Evolutionary conservation across 2,113 vertebrate species (phyloP).

Genomic region (Canis aureus): DNA sequence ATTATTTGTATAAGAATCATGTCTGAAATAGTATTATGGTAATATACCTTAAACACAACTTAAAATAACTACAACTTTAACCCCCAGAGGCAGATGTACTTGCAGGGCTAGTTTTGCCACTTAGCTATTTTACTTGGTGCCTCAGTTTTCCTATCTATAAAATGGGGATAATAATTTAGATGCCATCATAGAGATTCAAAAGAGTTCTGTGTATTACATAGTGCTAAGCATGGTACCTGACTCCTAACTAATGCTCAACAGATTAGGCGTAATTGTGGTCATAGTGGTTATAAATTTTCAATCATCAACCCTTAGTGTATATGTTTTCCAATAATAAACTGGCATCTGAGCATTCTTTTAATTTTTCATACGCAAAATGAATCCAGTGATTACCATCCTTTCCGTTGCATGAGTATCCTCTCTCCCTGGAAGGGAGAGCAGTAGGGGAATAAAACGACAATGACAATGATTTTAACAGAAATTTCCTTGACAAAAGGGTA

Average conservation of each 20-base stretch:
- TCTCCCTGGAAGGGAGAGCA: background rate
- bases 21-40: constrained; percentile 61
- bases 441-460: background rate
- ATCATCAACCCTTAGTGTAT: background rate
- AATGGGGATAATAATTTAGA: constrained; percentile 51
- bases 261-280: background rate
- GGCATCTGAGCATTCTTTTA: background rate
- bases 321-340: constrained; percentile 32
- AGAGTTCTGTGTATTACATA: background rate
- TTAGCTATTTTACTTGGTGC: constrained; percentile 8
- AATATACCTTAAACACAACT: constrained; percentile 47
- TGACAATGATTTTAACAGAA: constrained; percentile 30
- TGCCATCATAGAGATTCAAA: background rate
- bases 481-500: background rate
- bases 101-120: background rate
- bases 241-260: background rate
- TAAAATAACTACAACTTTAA: constrained; percentile 24
- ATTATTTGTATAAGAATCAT: constrained; percentile 68
- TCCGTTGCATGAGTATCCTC: background rate
- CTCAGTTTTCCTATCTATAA: constrained; percentile 63
- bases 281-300: constrained; percentile 17
- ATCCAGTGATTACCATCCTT: background rate
- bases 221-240: background rate
- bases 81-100: background rate
- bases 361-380: background rate